A percentile compares a stretch with the other conserved stretches of the same genome.
Evolutionary conservation across 2,888 invertebrate species (phyloP).

Genomic region (Salticus scenicus): DNA sequence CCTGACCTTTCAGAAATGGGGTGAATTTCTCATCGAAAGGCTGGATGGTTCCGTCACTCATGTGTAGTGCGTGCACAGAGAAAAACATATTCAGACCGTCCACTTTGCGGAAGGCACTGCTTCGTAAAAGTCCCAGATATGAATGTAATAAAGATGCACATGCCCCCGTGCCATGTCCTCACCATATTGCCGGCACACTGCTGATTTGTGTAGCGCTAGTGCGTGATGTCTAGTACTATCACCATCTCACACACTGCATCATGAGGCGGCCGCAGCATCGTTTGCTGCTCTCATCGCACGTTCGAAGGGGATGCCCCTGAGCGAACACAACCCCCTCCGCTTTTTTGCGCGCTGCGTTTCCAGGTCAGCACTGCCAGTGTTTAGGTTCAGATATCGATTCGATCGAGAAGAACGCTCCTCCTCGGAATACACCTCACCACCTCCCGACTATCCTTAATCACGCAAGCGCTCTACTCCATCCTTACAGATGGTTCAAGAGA

Average conservation of each 20-base stretch:
- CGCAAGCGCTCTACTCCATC: constrained; percentile 23
- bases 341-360: constrained; percentile 57
- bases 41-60: background rate
- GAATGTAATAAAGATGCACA: constrained; percentile 7
- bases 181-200: constrained; percentile 55
- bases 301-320: constrained; percentile 28
- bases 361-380: constrained; percentile 67
- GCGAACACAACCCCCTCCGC: constrained; percentile 30
- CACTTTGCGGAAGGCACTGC: constrained; percentile 34
- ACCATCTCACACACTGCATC: constrained; percentile 33
- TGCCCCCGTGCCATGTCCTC: constrained; percentile 30
- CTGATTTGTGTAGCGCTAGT: background rate
- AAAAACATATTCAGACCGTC: background rate
- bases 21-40: background rate
- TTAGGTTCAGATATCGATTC: constrained; percentile 52
- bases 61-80: background rate
- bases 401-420: constrained; percentile 5
- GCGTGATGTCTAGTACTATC: constrained; percentile 7
- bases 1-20: background rate
- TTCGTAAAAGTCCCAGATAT: constrained; percentile 29
- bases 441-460: constrained; percentile 7
- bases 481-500: constrained; percentile 23
- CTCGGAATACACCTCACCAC: background rate
- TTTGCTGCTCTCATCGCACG: constrained; percentile 21
- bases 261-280: constrained; percentile 20